Base-by-base conservation (phyloP, 1,140 invertebrate genomes). In the Drosophila punjabiensis region DNA sequence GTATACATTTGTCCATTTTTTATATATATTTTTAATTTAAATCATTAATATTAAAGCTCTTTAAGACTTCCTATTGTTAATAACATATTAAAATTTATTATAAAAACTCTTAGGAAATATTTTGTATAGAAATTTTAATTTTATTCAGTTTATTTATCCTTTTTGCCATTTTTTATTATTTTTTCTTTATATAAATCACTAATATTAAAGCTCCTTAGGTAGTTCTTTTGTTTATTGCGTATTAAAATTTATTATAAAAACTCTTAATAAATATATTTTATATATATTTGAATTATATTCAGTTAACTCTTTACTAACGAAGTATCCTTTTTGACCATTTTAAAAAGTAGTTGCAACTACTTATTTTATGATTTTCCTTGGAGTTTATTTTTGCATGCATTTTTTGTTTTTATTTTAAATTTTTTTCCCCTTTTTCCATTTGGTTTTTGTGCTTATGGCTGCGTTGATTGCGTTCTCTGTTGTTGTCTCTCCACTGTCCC, bases 401-500 rank as follows among this genome's bases (percentile, higher is more conserved):
- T 24, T 6, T 16, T n/a, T 35, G 43, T 28, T n/a, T 48, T 33
- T 8, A 16, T 2, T 6, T 32, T 50, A n/a, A 24, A 20, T 55
- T 39, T 39, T 28, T 47, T 33, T 41, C 30, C 3, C 4, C 14
- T 20, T 32, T 55, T 24, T 33, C 14, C 33, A 37, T 37, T 56
- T 43, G 53, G 18, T 10, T 39, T 62, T 20, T 39, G 8, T 50
- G n/a, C 56, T 78, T 35, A 56, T 69, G 30, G n/a, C 53, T 52
- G 70, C 70, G 76, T 78, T 78, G 73, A 76, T 76, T 76, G 70
- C 73, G 58, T 64, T 70, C 55, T 68, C 74, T 50, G 59, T 37
- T 45, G 50, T 30, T 59, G 62, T 48, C 52, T 56, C 59, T 69
- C 13, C 24, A 0, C 32, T 70, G 61, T 18, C 20, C 20, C 53